Percentiles rank a stretch among this genome's conserved stretches.
Evolutionary conservation across 1,140 invertebrate genomes (phyloP).

Genomic region (Drosophila rhopaloa): DNA sequence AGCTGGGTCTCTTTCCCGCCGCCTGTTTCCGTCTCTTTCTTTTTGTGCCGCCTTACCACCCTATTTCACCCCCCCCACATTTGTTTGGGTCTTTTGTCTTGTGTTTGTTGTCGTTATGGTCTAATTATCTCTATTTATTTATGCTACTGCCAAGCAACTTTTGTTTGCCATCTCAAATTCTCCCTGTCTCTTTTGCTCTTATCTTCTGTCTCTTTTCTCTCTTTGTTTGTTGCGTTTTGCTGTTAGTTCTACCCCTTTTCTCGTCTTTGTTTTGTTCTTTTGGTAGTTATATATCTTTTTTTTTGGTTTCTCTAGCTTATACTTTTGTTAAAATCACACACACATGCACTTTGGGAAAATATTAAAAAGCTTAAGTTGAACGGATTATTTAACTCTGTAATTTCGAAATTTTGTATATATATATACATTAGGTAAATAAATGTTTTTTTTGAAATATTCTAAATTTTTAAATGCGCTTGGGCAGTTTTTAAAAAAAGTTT

Average conservation of each 20-base stretch:
- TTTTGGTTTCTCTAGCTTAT: conserved; percentile 51
- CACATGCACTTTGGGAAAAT: background rate
- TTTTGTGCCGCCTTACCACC: conserved; percentile 1
- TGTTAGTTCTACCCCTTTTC: conserved; percentile 2
- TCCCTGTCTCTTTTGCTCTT: conserved; percentile 5
- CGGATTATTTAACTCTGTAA: no score
- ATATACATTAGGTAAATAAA: no score
- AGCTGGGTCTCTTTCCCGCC: conserved; percentile 1
- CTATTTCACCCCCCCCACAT: background rate
- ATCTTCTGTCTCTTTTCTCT: background rate
- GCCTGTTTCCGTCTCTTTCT: background rate
- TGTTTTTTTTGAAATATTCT: no score
- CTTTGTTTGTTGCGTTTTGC: conserved; percentile 32
- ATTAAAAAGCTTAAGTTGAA: no score
- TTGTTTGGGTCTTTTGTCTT: conserved; percentile 30
- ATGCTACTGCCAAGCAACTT: conserved; percentile 65
- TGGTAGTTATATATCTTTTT: conserved; percentile 26
- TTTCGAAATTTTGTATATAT: no score
- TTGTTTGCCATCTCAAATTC: conserved; percentile 45
- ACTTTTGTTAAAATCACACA: conserved; percentile 43
- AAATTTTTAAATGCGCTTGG: no score
- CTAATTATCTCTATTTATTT: conserved; percentile 84
- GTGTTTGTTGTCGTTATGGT: conserved; percentile 72
- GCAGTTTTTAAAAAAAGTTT: no score
- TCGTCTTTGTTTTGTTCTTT: conserved; percentile 40